Base-by-base conservation (phyloP, 2,113 vertebrate genomes). In the Herpetotheres cachinnans region DNA sequence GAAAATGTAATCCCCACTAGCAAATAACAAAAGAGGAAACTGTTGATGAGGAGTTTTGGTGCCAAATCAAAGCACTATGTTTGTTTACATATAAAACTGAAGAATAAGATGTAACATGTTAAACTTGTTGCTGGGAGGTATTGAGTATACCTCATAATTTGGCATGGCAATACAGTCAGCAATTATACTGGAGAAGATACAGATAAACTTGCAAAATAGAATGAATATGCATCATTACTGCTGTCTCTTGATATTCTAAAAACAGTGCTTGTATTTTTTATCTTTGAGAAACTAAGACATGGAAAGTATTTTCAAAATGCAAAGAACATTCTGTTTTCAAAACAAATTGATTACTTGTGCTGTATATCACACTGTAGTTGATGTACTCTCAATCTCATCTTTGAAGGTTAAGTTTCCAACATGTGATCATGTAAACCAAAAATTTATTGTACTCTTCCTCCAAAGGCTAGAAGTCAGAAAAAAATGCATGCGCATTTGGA, bases 71-170 rank as follows among this genome's bases (percentile, higher is more conserved):
- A 86, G 73, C 18, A 40, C 30, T 71, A 24, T 9, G 15, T 81
- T 84, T 91, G 65, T 93, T 95, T 95, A 87, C 56, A 62, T 26
- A 84, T 61, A 63, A 94, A 95, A 76, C 13, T 36, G 56, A 86
- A 94, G 79, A 89, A 90, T 81, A 90, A 89, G 81, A 89, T 29
- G 10, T 54, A 84, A 82, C 65, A 54, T 58, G 80, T 87, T 80
- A 47, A 88, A 69, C 11, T 49, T 77, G 5, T 59, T 61, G 52
- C 81, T 46, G 65, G 27, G 49, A 95, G 70, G 22, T 52, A 63
- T 24, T 49, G 47, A 69, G 13, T 36, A 54, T n/a, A 55, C 16
- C 42, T 81, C 59, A 34, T 54, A 70, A 27, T 63, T 81, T 71
- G 73, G 26, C 36, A 38, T 65, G 56, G 61, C 22, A 92, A 55